Evolutionary conservation across 2,888 invertebrate species (phyloP), one percentile per base, ranked within the genome.

Genomic region (Galeruca laticollis): DNA sequence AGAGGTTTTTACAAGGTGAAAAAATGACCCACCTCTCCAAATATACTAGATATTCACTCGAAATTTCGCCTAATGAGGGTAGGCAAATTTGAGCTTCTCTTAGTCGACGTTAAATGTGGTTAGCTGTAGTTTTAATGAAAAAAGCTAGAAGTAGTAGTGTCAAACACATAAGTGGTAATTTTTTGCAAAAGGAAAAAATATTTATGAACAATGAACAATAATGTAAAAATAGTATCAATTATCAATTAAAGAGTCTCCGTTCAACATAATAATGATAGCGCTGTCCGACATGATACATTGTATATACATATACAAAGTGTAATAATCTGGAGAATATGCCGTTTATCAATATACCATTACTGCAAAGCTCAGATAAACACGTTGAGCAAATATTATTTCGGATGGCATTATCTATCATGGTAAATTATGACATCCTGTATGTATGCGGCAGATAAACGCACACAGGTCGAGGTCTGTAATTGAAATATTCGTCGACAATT

Each of bases 401-500:
- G 54, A 64, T 54, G 56, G 61, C 49, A 43, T 47, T 51, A 61
- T 61, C n/a, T 21, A 26, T 26, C 43, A 40, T 40, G 2, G 43
- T 60, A 60, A 64, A 56, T 64, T 64, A 64, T 64, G 56, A 56
- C 64, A 63, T 51, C 64, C 64, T 64, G 64, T 31, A 64, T 64
- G 64, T 64, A 37, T 37, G 21, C 40, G 15, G 15, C n/a, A 63
- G 64, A 64, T 64, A 64, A 64, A 56, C 35, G 26, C 26, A 51
- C 51, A 51, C 18, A 1, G 54, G 10, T n/a, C 13, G 11, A 57
- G 33, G 18, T 18, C 20, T 9, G 33, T 35, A 57, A 18, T 33
- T 35, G 31, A 35, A 57, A 57, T 57, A 35, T 18, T 31, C n/a
- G 8, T 52, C 26, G 51, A 51, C 51, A 26, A 47, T 47, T 47